Evolutionary conservation across 2,888 invertebrate genomes (phyloP).

Genomic region (Fragum whitleyi): DNA sequence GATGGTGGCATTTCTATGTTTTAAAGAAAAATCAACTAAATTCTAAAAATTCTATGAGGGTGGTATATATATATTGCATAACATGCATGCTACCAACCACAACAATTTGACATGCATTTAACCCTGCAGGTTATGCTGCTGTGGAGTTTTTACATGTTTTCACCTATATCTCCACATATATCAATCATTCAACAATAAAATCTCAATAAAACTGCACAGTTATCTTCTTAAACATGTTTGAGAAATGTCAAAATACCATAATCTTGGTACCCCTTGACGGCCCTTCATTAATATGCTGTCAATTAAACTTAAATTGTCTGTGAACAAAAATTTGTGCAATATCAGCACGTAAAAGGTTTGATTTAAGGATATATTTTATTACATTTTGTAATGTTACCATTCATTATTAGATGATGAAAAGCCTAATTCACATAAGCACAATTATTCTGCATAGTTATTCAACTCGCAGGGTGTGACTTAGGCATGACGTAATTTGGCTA

Average conservation of each 20-base stretch:
- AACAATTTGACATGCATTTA: background rate
- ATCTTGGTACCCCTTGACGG: slow-evolving; percentile 5
- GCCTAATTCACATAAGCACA: no score
- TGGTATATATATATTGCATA: no score
- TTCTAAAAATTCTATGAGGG: background rate
- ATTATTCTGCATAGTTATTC: no score
- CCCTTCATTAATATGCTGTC: slow-evolving; percentile 2
- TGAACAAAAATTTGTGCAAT: background rate
- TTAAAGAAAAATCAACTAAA: no score
- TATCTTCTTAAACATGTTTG: slow-evolving; percentile 14
- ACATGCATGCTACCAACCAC: no score
- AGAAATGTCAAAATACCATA: slow-evolving; percentile 10
- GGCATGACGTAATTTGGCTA: no score
- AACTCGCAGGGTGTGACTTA: no score
- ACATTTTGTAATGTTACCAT: no score
- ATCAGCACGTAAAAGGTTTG: background rate
- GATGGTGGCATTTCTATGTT: no score
- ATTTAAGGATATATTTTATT: no score
- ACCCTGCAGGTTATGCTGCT: background rate
- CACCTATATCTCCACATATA: slow-evolving; percentile 5
- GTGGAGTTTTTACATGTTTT: background rate
- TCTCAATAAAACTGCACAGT: background rate
- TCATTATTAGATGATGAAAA: no score
- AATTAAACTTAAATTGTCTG: background rate
- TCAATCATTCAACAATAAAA: slow-evolving; percentile 21